Evolutionary conservation across 2,797 vertebrate species (phyloP), one percentile per base, ranked within the genome.

Genomic region (Falco novaeseelandiae): DNA sequence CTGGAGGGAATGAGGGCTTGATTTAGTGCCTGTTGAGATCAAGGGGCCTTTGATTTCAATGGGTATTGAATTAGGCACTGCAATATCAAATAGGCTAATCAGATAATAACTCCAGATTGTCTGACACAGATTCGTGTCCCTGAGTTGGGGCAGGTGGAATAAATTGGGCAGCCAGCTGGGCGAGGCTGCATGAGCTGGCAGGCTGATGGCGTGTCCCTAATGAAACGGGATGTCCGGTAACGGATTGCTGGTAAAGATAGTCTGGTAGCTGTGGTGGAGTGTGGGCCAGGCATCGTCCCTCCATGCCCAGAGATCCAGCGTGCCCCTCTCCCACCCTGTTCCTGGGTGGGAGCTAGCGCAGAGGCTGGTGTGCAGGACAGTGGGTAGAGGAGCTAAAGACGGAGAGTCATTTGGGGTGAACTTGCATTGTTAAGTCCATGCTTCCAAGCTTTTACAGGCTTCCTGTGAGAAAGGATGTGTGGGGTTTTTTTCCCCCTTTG

Each of bases 21-120:
- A 90, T 92, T 96, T 71, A 93, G 83, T 71, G 83, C 94, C 94
- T 92, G 87, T 83, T 52, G 97, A 91, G 94, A 94, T 97, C 93
- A 95, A 96, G 89, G 67, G 79, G 29, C 87, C 84, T 97, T 97
- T 97, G 97, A 97, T 96, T 97, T 95, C 93, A 62, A 83, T 58
- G 82, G 88, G 83, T 54, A 94, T 87, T 96, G 96, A 94, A 95
- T 89, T 92, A 93, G 92, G 74, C 67, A 73, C 94, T 52, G 76
- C 82, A 48, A 78, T 89, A 95, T 96, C 94, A 97, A 83, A 94
- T 20, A 55, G 87, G 73, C 85, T 95, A 91, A 97, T 97, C 95
- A 95, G 95, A 91, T 95, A 89, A 95, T 78, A 83, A 95, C 90
- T 92, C 51, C 94, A 77, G 90, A 92, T 90, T 0, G 21, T 58